phyloP scores from a whole-genome alignment of 2,797 vertebrate genomes.

The Poeciliopsis presidionis region DNA sequence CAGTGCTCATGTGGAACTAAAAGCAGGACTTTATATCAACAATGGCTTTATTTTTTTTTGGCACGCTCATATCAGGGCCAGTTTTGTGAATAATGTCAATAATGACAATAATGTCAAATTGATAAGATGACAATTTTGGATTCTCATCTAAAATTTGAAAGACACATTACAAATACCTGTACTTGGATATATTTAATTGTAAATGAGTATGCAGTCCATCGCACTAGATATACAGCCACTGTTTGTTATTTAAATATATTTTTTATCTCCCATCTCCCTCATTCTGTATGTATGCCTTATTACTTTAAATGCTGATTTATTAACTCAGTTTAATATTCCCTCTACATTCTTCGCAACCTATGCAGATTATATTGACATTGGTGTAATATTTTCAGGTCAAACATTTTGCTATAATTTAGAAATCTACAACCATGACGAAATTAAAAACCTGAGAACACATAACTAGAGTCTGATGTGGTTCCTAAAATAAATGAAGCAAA shows the following conservation, averaged over 20 bases:
- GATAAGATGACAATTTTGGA: neutral
- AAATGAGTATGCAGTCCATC: neutral
- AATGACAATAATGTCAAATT: neutral
- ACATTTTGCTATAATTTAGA: slow-evolving; percentile 4
- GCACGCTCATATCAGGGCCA: neutral
- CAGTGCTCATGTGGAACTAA: neutral
- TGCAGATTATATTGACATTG: neutral
- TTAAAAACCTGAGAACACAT: neutral
- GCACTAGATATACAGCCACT: neutral
- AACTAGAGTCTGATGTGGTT: slow-evolving; percentile 1
- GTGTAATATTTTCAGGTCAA: neutral
- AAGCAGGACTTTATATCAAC: neutral
- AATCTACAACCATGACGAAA: neutral
- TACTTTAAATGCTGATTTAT: neutral
- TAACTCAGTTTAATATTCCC: neutral
- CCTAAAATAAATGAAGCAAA: slow-evolving; percentile 4
- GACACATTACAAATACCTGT: too few relatives aligned
- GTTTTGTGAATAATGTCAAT: too few relatives aligned
- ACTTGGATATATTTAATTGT: neutral
- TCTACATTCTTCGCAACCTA: neutral
- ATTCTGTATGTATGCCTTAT: neutral
- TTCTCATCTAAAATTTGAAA: too few relatives aligned
- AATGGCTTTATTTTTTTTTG: neutral
- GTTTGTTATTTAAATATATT: neutral
- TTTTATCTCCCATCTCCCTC: too few relatives aligned